phyloP scores from a whole-genome alignment of 2,888 invertebrate species.

The Parnassius orleans region DNA sequence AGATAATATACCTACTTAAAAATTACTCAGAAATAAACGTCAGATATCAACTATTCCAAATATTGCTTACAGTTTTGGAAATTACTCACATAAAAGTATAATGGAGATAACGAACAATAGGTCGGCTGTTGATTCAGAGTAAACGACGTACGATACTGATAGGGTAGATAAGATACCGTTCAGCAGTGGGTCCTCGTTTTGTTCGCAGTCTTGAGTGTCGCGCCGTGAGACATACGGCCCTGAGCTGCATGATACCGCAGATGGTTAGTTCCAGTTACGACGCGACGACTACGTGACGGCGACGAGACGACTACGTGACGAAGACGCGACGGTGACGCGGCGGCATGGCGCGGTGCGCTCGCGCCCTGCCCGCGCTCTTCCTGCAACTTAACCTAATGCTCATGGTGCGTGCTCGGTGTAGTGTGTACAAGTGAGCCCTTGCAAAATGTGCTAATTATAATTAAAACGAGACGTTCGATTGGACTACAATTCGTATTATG shows the following conservation, averaged over 20 bases:
- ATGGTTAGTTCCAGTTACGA: too few relatives aligned
- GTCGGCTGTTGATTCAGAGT: constrained; percentile 9
- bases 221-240: not conserved
- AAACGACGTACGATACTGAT: constrained; percentile 15
- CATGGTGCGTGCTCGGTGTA: constrained; percentile 44
- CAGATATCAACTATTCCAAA: too few relatives aligned
- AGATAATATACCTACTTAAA: too few relatives aligned
- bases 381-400: constrained; percentile 59
- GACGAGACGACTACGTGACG: constrained; percentile 1
- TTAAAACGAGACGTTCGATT: not conserved
- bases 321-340: not conserved
- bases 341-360: constrained; percentile 38
- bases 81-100: constrained; percentile 8
- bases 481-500: not conserved
- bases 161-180: constrained; percentile 18
- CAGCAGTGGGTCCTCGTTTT: constrained; percentile 1
- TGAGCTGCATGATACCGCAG: not conserved
- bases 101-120: constrained; percentile 45
- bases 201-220: not conserved
- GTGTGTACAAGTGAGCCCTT: not conserved
- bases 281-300: not conserved
- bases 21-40: too few relatives aligned
- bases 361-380: constrained; percentile 45
- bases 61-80: constrained; percentile 11
- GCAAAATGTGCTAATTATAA: not conserved